A percentile compares a stretch with the other conserved stretches of the same genome.
phyloP scores from a whole-genome alignment of 2,888 invertebrate genomes.

The Drosophila tripunctata region DNA sequence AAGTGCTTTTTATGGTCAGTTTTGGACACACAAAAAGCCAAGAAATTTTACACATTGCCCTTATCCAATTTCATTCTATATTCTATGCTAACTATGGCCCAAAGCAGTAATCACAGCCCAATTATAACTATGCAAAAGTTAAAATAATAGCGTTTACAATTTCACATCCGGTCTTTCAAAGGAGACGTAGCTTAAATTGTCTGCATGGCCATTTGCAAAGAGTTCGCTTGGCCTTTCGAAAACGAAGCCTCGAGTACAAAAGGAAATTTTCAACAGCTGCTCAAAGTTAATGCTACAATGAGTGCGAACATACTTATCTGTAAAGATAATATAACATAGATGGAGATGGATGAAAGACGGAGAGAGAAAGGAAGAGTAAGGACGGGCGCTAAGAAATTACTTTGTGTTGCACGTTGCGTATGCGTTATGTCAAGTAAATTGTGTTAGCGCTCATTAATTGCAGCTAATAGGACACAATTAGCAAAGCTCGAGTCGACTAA shows the following conservation, averaged over 20 bases:
- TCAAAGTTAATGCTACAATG: background rate
- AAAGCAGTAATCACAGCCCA: conserved; percentile 4
- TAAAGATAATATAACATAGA: conserved; percentile 15
- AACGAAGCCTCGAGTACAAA: background rate
- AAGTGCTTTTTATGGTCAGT: too few relatives aligned
- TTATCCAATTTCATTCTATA: background rate
- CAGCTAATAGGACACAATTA: background rate
- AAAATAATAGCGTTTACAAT: background rate
- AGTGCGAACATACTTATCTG: background rate
- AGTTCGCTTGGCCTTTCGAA: background rate
- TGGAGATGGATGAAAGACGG: too few relatives aligned
- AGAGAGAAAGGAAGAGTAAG: background rate
- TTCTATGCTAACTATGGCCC: background rate
- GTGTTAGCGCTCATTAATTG: conserved; percentile 29
- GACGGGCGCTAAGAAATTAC: background rate
- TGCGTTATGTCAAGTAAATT: conserved; percentile 21
- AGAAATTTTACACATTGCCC: background rate
- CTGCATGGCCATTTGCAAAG: background rate
- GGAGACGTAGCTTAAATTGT: background rate
- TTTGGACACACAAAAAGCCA: background rate
- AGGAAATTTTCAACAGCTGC: background rate
- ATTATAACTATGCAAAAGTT: conserved; percentile 9
- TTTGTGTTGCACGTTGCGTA: conserved; percentile 33
- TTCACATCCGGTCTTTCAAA: background rate
- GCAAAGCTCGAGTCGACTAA: too few relatives aligned